Conservation (phyloP, 2,113 vertebrate genomes). For the Charadrius vociferus region DNA sequence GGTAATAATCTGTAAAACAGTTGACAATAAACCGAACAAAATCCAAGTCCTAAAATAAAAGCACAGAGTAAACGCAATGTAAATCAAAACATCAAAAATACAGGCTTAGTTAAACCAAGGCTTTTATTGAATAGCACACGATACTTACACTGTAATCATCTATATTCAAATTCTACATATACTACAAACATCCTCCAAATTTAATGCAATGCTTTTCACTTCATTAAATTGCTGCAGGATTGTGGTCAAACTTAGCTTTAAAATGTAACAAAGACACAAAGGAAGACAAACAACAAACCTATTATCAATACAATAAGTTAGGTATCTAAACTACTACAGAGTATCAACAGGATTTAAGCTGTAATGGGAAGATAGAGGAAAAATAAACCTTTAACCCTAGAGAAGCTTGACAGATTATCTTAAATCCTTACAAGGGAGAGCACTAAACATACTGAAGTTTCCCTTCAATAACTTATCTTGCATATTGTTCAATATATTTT, state of each 20-base stretch:
- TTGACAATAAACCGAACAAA: conserved; percentile 94
- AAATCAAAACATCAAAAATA: background rate
- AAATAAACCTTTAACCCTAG: background rate
- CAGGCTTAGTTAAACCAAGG: background rate
- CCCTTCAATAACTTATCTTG: background rate
- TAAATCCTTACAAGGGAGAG: background rate
- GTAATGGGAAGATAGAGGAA: background rate
- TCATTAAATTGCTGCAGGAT: background rate
- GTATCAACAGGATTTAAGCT: background rate
- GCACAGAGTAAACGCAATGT: background rate
- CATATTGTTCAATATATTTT: background rate
- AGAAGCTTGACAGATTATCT: background rate
- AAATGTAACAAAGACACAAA: background rate
- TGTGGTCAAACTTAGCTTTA: background rate
- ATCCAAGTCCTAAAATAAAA: conserved; percentile 91
- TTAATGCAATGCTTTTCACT: background rate
- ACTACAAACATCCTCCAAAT: background rate
- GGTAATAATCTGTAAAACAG: conserved; percentile 98
- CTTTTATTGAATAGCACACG: background rate
- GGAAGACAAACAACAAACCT: background rate
- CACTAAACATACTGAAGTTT: background rate
- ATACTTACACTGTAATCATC: background rate
- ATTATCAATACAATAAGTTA: background rate
- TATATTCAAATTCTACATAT: background rate
- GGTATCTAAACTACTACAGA: background rate